Evolutionary conservation across 2,888 invertebrate species (phyloP).

Genomic region (Cordilura impudica): DNA sequence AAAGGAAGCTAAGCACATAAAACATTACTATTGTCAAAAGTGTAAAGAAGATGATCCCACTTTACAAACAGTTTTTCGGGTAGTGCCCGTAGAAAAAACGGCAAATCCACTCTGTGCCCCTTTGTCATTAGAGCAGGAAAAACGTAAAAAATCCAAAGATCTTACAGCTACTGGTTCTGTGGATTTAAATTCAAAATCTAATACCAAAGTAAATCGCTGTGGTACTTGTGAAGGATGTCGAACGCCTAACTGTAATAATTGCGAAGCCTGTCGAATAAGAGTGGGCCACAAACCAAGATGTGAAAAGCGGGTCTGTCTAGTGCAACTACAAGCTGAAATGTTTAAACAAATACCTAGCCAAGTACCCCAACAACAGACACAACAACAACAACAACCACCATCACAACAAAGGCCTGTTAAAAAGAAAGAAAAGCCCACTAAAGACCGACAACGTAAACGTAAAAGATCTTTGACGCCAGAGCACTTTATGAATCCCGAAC

Average conservation of each 20-base stretch:
- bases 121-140: slow-evolving; percentile 53
- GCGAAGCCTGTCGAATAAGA: slow-evolving; percentile 74
- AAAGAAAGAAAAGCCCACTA: slow-evolving; percentile 69
- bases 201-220: slow-evolving; percentile 79
- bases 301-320: slow-evolving; percentile 79
- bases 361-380: slow-evolving; percentile 67
- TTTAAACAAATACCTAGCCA: slow-evolving; percentile 12
- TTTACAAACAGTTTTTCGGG: slow-evolving; percentile 81
- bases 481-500: slow-evolving; percentile 78
- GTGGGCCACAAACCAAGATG: slow-evolving; percentile 79
- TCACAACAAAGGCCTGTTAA: slow-evolving; percentile 18
- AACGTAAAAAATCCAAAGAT: slow-evolving; percentile 67
- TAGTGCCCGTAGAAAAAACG: slow-evolving; percentile 73
- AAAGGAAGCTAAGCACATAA: slow-evolving; percentile 94
- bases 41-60: slow-evolving; percentile 91
- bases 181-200: slow-evolving; percentile 1
- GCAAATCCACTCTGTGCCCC: slow-evolving; percentile 60
- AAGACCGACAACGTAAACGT: slow-evolving; percentile 71
- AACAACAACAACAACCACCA: background rate
- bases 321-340: slow-evolving; percentile 61
- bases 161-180: slow-evolving; percentile 10
- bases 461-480: slow-evolving; percentile 74
- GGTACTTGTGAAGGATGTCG: slow-evolving; percentile 87
- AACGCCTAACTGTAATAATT: slow-evolving; percentile 75
- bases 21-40: slow-evolving; percentile 93